Evolutionary conservation across 2,888 invertebrate genomes (phyloP).

Genomic region (Eurytoma californica): DNA sequence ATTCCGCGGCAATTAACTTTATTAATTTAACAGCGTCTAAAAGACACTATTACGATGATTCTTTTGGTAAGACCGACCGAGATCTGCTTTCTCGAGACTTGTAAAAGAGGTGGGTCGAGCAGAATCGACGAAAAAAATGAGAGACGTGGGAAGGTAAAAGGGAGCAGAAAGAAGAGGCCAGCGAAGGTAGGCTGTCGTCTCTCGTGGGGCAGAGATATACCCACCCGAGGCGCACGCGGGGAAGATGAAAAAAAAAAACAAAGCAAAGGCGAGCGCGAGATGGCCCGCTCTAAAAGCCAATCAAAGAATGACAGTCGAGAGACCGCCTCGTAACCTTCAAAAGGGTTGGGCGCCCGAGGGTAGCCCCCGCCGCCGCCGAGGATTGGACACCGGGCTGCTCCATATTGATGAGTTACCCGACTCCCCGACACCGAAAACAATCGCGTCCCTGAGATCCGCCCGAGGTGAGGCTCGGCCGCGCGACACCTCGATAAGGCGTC

Average conservation of each 20-base stretch:
- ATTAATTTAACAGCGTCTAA: too few relatives aligned
- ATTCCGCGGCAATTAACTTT: too few relatives aligned
- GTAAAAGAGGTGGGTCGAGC: too few relatives aligned
- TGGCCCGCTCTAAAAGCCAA: slow-evolving; percentile 72
- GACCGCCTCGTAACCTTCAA: slow-evolving; percentile 69
- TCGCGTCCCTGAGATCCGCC: slow-evolving; percentile 43
- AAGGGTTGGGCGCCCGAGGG: slow-evolving; percentile 69
- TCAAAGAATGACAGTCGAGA: slow-evolving; percentile 74
- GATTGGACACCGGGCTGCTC: slow-evolving; percentile 71
- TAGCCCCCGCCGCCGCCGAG: slow-evolving; percentile 61
- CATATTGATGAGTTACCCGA: slow-evolving; percentile 72
- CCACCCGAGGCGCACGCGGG: slow-evolving; percentile 52
- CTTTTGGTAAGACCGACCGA: too few relatives aligned
- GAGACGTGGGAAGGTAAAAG: background rate
- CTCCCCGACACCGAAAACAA: slow-evolving; percentile 46
- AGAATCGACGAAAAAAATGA: too few relatives aligned
- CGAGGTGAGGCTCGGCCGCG: slow-evolving; percentile 27
- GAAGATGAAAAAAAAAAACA: slow-evolving; percentile 57
- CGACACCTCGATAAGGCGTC: slow-evolving; percentile 23
- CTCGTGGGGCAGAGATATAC: slow-evolving; percentile 1
- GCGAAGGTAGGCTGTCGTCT: slow-evolving; percentile 52
- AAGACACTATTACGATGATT: too few relatives aligned
- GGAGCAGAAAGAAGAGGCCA: slow-evolving; percentile 35
- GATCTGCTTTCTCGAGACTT: too few relatives aligned
- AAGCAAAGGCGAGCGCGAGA: slow-evolving; percentile 56